Percentiles rank a stretch among this genome's conserved stretches.
phyloP scores from a whole-genome alignment of 2,797 vertebrate genomes.

The Helostoma temminkii region DNA sequence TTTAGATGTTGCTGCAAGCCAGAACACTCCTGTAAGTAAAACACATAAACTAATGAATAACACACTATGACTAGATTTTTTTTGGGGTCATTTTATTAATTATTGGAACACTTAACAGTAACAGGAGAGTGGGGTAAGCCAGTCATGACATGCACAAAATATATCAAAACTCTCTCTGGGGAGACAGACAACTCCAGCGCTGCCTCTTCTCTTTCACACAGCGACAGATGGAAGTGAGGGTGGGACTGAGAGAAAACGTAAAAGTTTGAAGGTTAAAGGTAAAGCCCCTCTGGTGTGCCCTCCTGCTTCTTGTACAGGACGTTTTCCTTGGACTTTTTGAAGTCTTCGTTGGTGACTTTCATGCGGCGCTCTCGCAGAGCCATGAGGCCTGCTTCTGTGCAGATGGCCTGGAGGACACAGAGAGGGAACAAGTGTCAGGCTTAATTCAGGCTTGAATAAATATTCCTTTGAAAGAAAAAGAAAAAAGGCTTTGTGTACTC shows the following conservation, averaged over 20 bases:
- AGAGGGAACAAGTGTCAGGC: neutral
- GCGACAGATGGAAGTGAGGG: slow-evolving; percentile 17
- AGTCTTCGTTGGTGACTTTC: slow-evolving; percentile 99
- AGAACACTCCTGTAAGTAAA: slow-evolving; percentile 8
- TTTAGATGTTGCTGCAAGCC: slow-evolving; percentile 10
- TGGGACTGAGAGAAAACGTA: slow-evolving; percentile 1
- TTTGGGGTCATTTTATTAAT: slow-evolving; percentile 79
- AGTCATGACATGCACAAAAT: slow-evolving; percentile 75
- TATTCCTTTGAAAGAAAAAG: neutral
- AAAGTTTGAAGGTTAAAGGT: slow-evolving; percentile 85
- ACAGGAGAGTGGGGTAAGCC: slow-evolving; percentile 57
- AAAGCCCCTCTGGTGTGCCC: slow-evolving; percentile 96
- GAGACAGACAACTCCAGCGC: slow-evolving; percentile 33
- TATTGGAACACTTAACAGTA: slow-evolving; percentile 74
- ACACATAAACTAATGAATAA: slow-evolving; percentile 13
- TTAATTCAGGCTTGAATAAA: neutral
- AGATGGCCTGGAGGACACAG: slow-evolving; percentile 89
- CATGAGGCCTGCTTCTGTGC: slow-evolving; percentile 98
- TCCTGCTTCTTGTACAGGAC: slow-evolving; percentile 99
- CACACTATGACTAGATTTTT: neutral
- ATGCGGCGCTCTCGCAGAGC: slow-evolving; percentile 95
- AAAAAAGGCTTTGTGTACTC: slow-evolving; percentile 3
- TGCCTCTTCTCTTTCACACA: slow-evolving; percentile 52
- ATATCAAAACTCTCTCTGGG: slow-evolving; percentile 76
- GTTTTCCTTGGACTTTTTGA: slow-evolving; percentile 99